Base-by-base conservation (phyloP, 2,888 invertebrate genomes). In the Zygaena filipendulae region DNA sequence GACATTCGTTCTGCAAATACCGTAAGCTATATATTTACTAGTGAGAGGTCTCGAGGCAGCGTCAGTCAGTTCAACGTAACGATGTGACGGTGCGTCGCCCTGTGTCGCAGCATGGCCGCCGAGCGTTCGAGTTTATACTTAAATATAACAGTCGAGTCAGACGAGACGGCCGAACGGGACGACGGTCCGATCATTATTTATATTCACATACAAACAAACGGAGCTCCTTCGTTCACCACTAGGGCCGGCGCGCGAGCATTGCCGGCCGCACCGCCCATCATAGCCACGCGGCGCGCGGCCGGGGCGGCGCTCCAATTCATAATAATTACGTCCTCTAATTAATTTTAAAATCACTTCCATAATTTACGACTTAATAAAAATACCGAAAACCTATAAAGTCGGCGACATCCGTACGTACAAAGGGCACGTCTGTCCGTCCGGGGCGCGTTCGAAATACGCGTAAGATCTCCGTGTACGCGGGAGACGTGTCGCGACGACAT, bases 1-100 rank as follows among this genome's bases (percentile, higher is more conserved):
- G 64, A 69, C 62, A 59, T 57, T 60, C 48, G 57, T 64, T 59
- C 59, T 59, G 69, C 59, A 64, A 62, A 47, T 62, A 63, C 60
- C 63, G 68, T 62, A 63, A 4, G 71, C 68, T 75, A 74, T 63
- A 67, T 74, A 74, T 75, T 77, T 61, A 75, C 77, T 77, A 77
- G 60, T 72, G 74, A 72, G 70, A 77, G 61, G 70, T 69, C 64
- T 66, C 64, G 66, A 64, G 71, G 69, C 72, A 62, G 69, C 69
- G 58, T 61, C 59, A 51, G 59, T 60, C 59, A 55, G 45, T 43
- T 55, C 59, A 58, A 58, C 59, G 55, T 55, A 45, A 43, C 49
- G 56, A 54, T 59, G 58, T 50, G 57, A 54, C 56, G 53, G 51
- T 47, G 47, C 52, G 42, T 50, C 51, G 47, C 52, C 46, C 52